phyloP scores from a whole-genome alignment of 1,140 invertebrate species.

The Acromyrmex heyeri region DNA sequence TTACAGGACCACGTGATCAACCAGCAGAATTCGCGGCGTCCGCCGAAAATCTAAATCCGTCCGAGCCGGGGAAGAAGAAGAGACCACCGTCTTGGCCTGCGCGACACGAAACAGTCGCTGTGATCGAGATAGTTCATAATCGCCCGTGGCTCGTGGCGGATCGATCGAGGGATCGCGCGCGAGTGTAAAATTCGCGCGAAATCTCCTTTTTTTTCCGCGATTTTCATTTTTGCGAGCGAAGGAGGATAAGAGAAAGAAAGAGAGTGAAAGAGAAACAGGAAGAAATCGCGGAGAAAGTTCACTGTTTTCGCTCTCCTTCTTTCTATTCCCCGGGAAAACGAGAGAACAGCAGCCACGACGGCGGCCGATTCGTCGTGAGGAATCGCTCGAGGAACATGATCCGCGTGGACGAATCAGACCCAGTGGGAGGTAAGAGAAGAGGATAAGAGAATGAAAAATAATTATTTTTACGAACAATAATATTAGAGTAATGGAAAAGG shows the following conservation, averaged over 20 bases:
- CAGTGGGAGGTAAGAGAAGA: constrained; percentile 93
- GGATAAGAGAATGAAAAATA: not conserved
- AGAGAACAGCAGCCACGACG: not conserved
- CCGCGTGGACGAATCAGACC: constrained; percentile 94
- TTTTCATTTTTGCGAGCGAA: not conserved
- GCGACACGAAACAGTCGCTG: constrained; percentile 59
- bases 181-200: constrained; percentile 49
- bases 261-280: not conserved
- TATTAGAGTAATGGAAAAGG: no score
- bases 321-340: not conserved
- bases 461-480: not conserved
- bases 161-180: constrained; percentile 51
- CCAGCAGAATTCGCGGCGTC: constrained; percentile 81
- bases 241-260: not conserved
- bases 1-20: constrained; percentile 78
- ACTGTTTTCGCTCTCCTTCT: no score
- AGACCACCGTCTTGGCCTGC: constrained; percentile 76
- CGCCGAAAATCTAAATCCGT: constrained; percentile 86
- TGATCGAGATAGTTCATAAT: constrained; percentile 83
- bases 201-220: not conserved
- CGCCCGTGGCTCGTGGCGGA: constrained; percentile 76
- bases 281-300: not conserved
- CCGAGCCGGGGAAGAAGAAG: constrained; percentile 79
- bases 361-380: not conserved
- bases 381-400: constrained; percentile 88